These are phyloP conservation scores for Argentina silus DNA, from an alignment of 2,797 vertebrate genomes.

Conservation along the genomic window DNA sequence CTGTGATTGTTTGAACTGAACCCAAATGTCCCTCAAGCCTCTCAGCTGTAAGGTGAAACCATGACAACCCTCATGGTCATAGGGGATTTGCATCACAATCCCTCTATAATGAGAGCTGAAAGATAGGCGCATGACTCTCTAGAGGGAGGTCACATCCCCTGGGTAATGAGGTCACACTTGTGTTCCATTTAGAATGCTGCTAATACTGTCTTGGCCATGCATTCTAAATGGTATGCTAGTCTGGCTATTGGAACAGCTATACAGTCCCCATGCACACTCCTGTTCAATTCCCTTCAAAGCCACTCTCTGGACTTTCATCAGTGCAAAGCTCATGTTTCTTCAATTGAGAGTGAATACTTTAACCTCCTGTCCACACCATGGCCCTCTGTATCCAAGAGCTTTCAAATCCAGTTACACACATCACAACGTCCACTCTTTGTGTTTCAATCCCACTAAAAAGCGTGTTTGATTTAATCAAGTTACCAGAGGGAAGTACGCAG, in stretches of 20 bases:
- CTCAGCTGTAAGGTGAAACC: neutral
- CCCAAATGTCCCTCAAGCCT: neutral
- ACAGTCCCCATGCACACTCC: no score
- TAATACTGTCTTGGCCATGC: no score
- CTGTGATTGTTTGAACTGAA: neutral
- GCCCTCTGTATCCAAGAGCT: neutral
- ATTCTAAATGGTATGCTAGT: no score
- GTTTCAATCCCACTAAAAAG: neutral
- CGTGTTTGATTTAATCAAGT: neutral
- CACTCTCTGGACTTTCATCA: neutral
- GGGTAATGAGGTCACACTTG: neutral
- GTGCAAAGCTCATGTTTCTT: neutral
- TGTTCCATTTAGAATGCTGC: neutral
- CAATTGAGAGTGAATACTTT: conserved; percentile 1
- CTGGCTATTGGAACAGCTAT: no score
- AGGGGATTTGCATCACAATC: neutral
- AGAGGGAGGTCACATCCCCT: neutral
- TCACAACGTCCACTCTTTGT: neutral
- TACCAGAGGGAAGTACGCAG: neutral
- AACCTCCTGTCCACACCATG: neutral
- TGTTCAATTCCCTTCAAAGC: neutral
- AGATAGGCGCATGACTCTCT: neutral
- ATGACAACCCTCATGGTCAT: neutral
- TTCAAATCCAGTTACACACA: conserved; percentile 5
- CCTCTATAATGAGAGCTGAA: neutral